Evolutionary conservation across 2,888 invertebrate species (phyloP).

Genomic region (Eupithecia abbreviata): DNA sequence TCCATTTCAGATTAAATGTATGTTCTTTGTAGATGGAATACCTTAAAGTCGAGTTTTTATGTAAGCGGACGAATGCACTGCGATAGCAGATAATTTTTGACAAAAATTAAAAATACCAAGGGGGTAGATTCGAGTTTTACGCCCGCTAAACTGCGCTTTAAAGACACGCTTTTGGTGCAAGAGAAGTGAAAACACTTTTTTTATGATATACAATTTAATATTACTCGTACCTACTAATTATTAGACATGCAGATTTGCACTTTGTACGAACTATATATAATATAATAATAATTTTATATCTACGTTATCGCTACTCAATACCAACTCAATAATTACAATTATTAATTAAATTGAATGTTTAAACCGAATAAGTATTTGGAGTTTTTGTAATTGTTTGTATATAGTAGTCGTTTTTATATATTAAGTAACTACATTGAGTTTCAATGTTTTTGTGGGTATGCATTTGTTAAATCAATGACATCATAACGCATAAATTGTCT

Average conservation of each 20-base stretch:
- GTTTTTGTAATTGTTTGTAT: not conserved
- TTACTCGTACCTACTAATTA: not conserved
- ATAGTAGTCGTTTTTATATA: not conserved
- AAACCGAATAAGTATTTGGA: too few relatives aligned
- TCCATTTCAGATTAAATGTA: too few relatives aligned
- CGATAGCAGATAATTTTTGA: too few relatives aligned
- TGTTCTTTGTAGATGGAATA: too few relatives aligned
- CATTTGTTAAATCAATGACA: slow-evolving; percentile 2
- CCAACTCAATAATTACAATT: not conserved
- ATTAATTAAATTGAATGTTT: not conserved
- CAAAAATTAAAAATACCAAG: too few relatives aligned
- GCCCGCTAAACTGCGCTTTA: too few relatives aligned
- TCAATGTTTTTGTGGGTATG: not conserved
- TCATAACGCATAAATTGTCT: slow-evolving; percentile 18
- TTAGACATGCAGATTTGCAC: not conserved
- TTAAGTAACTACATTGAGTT: not conserved
- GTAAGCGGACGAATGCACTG: too few relatives aligned
- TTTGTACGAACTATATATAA: not conserved
- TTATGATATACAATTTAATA: not conserved
- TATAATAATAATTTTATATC: not conserved
- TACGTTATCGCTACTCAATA: not conserved
- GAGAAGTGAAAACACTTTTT: not conserved
- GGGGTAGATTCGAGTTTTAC: too few relatives aligned
- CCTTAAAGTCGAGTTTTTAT: too few relatives aligned
- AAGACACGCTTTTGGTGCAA: too few relatives aligned